A percentile compares a stretch with the other conserved stretches of the same genome.
Evolutionary conservation across 2,797 vertebrate species (phyloP).

Genomic region (Lacerta viridis): DNA sequence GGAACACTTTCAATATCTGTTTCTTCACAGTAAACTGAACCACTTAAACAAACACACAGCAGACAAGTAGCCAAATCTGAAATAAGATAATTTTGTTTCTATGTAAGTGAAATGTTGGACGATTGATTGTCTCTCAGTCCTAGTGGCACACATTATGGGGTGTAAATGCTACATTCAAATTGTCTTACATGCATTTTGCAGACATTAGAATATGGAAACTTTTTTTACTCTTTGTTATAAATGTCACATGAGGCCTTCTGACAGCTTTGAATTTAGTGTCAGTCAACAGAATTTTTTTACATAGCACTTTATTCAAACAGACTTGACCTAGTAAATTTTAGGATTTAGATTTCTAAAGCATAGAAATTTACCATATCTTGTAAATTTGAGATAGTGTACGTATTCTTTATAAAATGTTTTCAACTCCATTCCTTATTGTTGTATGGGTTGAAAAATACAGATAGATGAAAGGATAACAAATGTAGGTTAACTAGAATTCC

Average conservation of each 20-base stretch:
- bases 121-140: background rate
- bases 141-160: background rate
- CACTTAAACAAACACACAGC: slow-evolving; percentile 94
- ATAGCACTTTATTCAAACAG: background rate
- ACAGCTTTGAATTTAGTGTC: background rate
- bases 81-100: slow-evolving; percentile 45
- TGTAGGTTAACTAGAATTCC: background rate
- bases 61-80: slow-evolving; percentile 96
- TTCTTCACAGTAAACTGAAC: slow-evolving; percentile 99
- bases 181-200: background rate
- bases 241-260: background rate
- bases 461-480: background rate
- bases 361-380: background rate
- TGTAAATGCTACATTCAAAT: background rate
- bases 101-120: background rate
- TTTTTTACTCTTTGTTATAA: background rate
- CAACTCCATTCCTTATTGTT: no score
- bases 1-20: slow-evolving; percentile 91
- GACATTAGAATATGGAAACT: background rate
- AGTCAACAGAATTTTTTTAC: background rate
- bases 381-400: background rate
- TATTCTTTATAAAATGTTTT: background rate
- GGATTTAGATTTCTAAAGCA: background rate
- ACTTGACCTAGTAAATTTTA: background rate
- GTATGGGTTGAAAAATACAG: background rate